Percentiles rank a stretch among this genome's conserved stretches.
Evolutionary conservation across 2,797 vertebrate genomes (phyloP).

Genomic region (Podarcis siculus): DNA sequence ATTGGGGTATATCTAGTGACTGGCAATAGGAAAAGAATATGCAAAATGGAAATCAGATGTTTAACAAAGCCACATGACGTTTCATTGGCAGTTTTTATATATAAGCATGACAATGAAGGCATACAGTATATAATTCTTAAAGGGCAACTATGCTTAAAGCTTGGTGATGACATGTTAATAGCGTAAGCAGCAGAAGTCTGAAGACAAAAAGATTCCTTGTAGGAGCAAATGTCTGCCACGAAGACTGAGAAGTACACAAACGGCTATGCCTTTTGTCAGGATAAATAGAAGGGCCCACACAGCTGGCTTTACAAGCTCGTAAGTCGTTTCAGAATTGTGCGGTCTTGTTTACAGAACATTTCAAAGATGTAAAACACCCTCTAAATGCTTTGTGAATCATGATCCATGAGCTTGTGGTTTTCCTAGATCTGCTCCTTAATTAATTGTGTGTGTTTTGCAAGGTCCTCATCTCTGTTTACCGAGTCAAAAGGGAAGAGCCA

Average conservation of each 20-base stretch:
- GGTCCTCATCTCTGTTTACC: background rate
- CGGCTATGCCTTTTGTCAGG: background rate
- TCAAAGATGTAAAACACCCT: background rate
- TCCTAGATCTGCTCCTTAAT: slow-evolving; percentile 17
- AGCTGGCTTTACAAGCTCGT: slow-evolving; percentile 12
- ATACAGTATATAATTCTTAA: background rate
- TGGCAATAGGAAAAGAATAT: background rate
- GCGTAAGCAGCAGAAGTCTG: background rate
- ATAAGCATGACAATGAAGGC: background rate
- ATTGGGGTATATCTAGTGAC: background rate
- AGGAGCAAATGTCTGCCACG: background rate
- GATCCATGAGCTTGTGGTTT: background rate
- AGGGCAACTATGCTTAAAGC: background rate
- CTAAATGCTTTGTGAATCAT: slow-evolving; percentile 30
- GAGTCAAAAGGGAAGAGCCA: background rate
- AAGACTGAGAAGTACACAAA: background rate
- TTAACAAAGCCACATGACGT: background rate
- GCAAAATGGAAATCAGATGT: background rate
- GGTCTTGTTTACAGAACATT: slow-evolving; percentile 27
- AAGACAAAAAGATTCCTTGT: background rate
- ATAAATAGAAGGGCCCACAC: slow-evolving; percentile 32
- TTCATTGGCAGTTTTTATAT: background rate
- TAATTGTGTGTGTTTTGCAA: slow-evolving; percentile 9
- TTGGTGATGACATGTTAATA: background rate
- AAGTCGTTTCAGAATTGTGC: slow-evolving; percentile 13